Evolutionary conservation across 1,140 invertebrate genomes (phyloP), one percentile per base, ranked within the genome.

Genomic region (Dendroctonus ponderosae): DNA sequence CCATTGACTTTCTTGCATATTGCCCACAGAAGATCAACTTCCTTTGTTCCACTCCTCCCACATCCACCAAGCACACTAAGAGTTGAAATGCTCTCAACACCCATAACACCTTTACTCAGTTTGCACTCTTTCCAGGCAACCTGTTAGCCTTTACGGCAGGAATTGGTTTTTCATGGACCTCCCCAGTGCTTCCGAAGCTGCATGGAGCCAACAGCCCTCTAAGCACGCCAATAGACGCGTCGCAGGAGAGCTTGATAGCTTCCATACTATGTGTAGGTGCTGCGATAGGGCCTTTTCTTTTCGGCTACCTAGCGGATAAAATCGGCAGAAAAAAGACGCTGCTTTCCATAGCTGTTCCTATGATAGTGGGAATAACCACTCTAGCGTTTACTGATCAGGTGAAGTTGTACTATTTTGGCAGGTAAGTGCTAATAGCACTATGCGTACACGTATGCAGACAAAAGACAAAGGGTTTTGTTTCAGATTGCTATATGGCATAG

Each of bases 221-320:
- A 12, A 80, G 79, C 0, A 64, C 62, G 2, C 52, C 57, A 5
- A 64, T 85, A 4, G 81, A 79, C 0, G 12, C 68, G 0, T 81
- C 84, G 1, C 79, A 91, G 71, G 79, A 80, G 46, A 89, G 91
- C 0, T 94, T 91, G 91, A 89, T 95, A 63, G 89, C 88, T 0
- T 90, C 90, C 0, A 77, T 94, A 8, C 80, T 94, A 60, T 85
- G 90, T 0, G 72, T 95, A 9, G 92, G 92, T 7, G 91, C 91
- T 39, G 81, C 91, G 7, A 65, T 74, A 9, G 74, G 74, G 5
- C 71, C 74, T 0, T 70, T 70, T 38, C 8, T 72, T 2, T 79
- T 79, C 26, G 80, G 79, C 5, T 68, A 72, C 49, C 38, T 77
- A 0, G 64, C 79, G 11, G 78, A 83, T 50, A 75, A 74, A 9